phyloP scores from a whole-genome alignment of 2,888 invertebrate genomes.

The Drosophila multiciliata region DNA sequence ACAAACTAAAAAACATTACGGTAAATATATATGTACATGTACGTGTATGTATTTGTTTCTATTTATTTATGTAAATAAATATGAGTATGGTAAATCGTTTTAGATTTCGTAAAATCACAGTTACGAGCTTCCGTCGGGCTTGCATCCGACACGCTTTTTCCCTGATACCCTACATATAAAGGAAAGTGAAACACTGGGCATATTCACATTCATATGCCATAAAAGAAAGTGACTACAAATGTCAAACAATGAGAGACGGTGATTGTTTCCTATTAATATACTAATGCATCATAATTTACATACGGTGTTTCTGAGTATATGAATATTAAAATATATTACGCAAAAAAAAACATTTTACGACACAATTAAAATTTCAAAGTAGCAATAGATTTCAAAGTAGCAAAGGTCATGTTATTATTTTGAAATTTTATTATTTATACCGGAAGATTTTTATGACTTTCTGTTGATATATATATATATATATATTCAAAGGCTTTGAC shows the following conservation, averaged over 20 bases:
- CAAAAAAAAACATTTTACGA: neutral
- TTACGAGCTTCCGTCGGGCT: conserved; percentile 50
- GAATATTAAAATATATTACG: neutral
- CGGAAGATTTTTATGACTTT: no score
- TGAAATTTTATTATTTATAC: neutral
- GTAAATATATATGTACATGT: neutral
- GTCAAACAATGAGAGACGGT: neutral
- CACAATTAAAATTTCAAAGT: neutral
- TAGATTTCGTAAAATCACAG: conserved; percentile 55
- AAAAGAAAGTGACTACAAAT: neutral
- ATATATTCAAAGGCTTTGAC: neutral
- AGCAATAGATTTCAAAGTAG: neutral
- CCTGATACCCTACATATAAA: conserved; percentile 20
- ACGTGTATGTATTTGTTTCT: neutral
- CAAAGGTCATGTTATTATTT: neutral
- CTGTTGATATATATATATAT: no score
- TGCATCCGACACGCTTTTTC: conserved; percentile 32
- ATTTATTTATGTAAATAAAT: conserved; percentile 1
- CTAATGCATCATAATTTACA: neutral
- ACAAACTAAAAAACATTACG: conserved; percentile 3
- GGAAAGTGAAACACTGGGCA: conserved; percentile 1
- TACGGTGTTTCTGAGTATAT: neutral
- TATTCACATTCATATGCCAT: neutral
- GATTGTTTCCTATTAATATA: conserved; percentile 6
- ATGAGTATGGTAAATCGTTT: conserved; percentile 22